Percentiles rank a stretch among this genome's conserved stretches.
Evolutionary conservation across 2,888 invertebrate genomes (phyloP).

Genomic region (Lasioglossum pauxillum): DNA sequence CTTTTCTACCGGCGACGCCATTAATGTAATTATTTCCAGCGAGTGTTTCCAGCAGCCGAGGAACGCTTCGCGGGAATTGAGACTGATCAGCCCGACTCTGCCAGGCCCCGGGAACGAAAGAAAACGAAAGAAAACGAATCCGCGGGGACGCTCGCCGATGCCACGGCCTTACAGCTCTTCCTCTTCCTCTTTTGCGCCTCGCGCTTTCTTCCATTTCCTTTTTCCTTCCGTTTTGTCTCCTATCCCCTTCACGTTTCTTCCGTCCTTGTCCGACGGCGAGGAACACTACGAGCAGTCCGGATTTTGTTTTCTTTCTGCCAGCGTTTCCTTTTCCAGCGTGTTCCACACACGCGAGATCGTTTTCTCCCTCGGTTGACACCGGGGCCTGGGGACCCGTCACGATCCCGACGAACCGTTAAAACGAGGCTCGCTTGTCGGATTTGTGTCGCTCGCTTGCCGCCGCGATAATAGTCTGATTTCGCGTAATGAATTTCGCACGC

Average conservation of each 20-base stretch:
- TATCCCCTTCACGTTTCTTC: not conserved
- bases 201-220: not conserved
- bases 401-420: slow-evolving; percentile 56
- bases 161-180: slow-evolving; percentile 16
- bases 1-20: slow-evolving; percentile 68
- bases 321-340: not conserved
- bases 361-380: not conserved
- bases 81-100: slow-evolving; percentile 56
- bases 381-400: slow-evolving; percentile 37
- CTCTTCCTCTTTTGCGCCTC: not conserved
- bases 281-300: not conserved
- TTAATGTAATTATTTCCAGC: slow-evolving; percentile 76
- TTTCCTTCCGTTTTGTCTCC: not conserved
- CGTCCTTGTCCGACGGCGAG: not conserved
- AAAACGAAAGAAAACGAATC: slow-evolving; percentile 31
- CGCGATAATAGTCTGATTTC: slow-evolving; percentile 47
- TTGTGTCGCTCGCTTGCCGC: slow-evolving; percentile 53
- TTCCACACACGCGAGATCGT: not conserved
- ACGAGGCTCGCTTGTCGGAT: slow-evolving; percentile 51
- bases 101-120: slow-evolving; percentile 20
- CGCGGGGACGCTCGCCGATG: slow-evolving; percentile 23
- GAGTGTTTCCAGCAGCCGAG: slow-evolving; percentile 61
- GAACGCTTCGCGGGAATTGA: slow-evolving; percentile 59
- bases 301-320: not conserved
- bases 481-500: slow-evolving; percentile 44